phyloP scores from a whole-genome alignment of 1,140 invertebrate genomes.

The Euwallacea fornicatus region DNA sequence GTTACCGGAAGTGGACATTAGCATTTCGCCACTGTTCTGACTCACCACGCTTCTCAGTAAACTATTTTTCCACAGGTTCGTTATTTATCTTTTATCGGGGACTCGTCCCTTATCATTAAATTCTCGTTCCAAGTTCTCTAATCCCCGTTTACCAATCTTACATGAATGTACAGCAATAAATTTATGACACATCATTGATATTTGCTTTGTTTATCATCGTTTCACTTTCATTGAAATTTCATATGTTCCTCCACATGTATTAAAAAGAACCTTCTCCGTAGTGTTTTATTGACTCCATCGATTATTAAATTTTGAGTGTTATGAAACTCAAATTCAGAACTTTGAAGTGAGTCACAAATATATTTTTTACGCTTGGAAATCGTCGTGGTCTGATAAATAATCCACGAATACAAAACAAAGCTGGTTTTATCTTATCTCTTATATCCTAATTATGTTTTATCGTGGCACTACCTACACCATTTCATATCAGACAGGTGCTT shows the following conservation, averaged over 20 bases:
- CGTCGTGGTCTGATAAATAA: constrained; percentile 5
- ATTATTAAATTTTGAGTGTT: too few relatives aligned
- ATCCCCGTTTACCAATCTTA: too few relatives aligned
- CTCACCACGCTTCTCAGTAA: not conserved
- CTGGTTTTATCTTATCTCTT: constrained; percentile 27
- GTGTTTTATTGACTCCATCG: too few relatives aligned
- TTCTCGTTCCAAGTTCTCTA: not conserved
- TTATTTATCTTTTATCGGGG: constrained; percentile 13
- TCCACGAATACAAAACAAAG: constrained; percentile 20
- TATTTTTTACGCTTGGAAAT: too few relatives aligned
- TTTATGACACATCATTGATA: constrained; percentile 1
- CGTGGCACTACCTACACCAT: constrained; percentile 20
- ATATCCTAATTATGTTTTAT: constrained; percentile 31
- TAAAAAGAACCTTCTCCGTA: too few relatives aligned
- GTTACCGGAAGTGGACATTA: too few relatives aligned
- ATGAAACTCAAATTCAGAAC: too few relatives aligned
- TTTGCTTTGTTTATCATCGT: constrained; percentile 26
- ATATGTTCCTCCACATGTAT: too few relatives aligned
- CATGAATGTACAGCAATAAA: not conserved
- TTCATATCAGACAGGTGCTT: constrained; percentile 35
- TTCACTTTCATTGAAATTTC: too few relatives aligned
- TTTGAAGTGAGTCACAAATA: too few relatives aligned
- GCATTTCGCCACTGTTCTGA: too few relatives aligned
- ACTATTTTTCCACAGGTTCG: constrained; percentile 12
- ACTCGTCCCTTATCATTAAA: not conserved